Base-by-base conservation (phyloP, 1,140 invertebrate species). In the Latrodectus geometricus region DNA sequence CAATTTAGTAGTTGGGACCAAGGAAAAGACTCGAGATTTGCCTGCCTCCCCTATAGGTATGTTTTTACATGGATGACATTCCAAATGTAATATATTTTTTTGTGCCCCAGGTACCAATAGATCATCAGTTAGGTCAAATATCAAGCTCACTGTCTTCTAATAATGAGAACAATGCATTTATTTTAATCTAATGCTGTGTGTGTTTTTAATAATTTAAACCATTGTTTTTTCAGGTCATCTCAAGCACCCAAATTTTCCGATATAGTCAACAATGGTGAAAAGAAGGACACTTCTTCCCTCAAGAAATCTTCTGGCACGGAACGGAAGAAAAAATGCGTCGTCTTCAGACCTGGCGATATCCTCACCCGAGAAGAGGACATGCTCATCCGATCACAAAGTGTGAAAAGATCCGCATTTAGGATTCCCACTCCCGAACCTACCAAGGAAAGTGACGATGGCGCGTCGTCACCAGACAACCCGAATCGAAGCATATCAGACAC, bases 171-270 rank as follows among this genome's bases (percentile, higher is more conserved):
- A n/a, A n/a, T n/a, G n/a, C n/a, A n/a, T n/a, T n/a, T n/a, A n/a
- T n/a, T n/a, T n/a, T n/a, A n/a, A n/a, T n/a, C n/a, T n/a, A n/a
- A n/a, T n/a, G n/a, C n/a, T n/a, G n/a, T n/a, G n/a, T n/a, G n/a
- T n/a, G n/a, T n/a, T n/a, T n/a, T n/a, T n/a, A n/a, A n/a, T n/a
- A n/a, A n/a, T n/a, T n/a, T n/a, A n/a, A n/a, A n/a, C n/a, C n/a
- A n/a, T n/a, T n/a, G n/a, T n/a, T n/a, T 66, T 70, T 81, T 54
- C 49, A 69, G 68, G 49, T 54, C 11, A 11, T 61, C 20, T 21
- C 61, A 68, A 3, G 87, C 80, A 8, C 72, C 82, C 0, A 89
- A 89, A 54, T 90, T 89, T 73, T 89, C 89, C 54, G 89, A 90
- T 20, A 87, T 90, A 48, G 89, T 89, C 54, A 89, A 88, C n/a